Percentiles rank a stretch among this genome's conserved stretches.
These are phyloP conservation scores for Luidia sarsii DNA, from an alignment of 53 echinoderm and acorn worm genomes.

Conservation along the genomic window DNA sequence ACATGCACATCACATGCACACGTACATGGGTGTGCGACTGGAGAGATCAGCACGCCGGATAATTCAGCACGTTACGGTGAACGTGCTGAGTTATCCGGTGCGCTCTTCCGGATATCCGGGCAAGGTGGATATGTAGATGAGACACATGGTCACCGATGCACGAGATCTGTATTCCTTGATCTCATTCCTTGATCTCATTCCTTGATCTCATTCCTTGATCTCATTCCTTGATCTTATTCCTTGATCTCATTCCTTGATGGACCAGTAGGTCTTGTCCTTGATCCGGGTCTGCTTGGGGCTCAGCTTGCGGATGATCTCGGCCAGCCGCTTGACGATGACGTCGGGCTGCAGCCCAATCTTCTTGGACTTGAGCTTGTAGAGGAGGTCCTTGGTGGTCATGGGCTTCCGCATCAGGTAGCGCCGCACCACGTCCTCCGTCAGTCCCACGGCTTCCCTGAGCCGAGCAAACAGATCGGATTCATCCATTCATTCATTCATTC, in stretches of 20 bases:
- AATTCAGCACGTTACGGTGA: no score
- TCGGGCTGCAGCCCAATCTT: constrained; percentile 80
- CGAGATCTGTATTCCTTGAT: neutral
- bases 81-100: no score
- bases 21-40: no score
- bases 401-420: constrained; percentile 93
- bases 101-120: no score
- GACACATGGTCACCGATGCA: neutral
- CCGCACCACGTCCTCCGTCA: constrained; percentile 90
- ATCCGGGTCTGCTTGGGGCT: constrained; percentile 77
- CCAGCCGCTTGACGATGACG: constrained; percentile 77
- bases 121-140: no score
- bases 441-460: constrained; percentile 67
- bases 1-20: no score
- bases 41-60: no score
- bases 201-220: no score
- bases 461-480: no score
- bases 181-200: no score
- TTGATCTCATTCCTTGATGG: constrained; percentile 55
- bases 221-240: no score
- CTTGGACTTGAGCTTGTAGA: constrained; percentile 91
- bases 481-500: no score
- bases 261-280: constrained; percentile 93
- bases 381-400: constrained; percentile 95
- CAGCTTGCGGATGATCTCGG: constrained; percentile 83